Conservation (phyloP, 92 coral and sea anemone species). For the Parazoanthus darwini region DNA sequence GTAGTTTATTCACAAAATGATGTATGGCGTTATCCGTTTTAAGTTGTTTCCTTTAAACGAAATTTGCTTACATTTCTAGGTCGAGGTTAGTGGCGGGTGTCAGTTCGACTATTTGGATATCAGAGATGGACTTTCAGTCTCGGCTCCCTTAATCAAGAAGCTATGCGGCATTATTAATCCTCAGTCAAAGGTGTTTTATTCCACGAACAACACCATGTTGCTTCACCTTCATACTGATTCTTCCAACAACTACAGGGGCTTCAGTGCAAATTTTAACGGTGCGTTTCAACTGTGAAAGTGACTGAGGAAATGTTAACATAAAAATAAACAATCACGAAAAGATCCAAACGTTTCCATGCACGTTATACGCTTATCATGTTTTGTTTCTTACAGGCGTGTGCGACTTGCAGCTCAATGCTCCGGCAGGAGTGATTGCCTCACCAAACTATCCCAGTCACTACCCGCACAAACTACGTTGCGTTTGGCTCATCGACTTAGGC, state of each 20-base stretch:
- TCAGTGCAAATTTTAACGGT: slow-evolving; percentile 25
- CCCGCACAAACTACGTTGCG: neutral
- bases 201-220: slow-evolving; percentile 38
- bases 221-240: slow-evolving; percentile 40
- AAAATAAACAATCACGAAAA: no score
- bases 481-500: slow-evolving; percentile 36
- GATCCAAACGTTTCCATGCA: neutral
- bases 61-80: neutral
- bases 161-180: slow-evolving; percentile 21
- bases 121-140: slow-evolving; percentile 11
- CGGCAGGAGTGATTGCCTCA: slow-evolving; percentile 11
- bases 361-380: neutral
- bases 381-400: slow-evolving; percentile 26
- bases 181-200: neutral
- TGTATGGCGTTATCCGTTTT: neutral
- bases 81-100: slow-evolving; percentile 25
- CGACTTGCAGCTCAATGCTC: neutral
- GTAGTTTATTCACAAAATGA: neutral
- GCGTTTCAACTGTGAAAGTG: neutral
- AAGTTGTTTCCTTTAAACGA: neutral
- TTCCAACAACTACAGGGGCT: slow-evolving; percentile 25
- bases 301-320: neutral
- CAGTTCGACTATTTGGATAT: slow-evolving; percentile 33
- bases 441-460: slow-evolving; percentile 27
- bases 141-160: neutral